phyloP scores from a whole-genome alignment of 2,888 invertebrate species.

The Caenorhabditis sp. region DNA sequence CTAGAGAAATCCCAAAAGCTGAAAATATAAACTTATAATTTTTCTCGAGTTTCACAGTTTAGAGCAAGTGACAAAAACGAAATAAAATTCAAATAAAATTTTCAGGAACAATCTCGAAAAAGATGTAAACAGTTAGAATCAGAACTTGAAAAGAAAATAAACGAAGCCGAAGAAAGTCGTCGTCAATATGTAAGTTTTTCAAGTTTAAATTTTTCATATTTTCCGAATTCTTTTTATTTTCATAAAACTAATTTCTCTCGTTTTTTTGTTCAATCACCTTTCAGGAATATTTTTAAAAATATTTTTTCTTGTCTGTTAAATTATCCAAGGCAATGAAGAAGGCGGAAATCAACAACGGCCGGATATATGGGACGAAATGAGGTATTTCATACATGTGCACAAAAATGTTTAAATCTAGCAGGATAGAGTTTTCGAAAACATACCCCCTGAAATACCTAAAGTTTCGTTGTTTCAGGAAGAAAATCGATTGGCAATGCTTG shows the following conservation, averaged over 20 bases:
- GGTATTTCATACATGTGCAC: not conserved
- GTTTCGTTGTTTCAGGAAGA: conserved; percentile 60
- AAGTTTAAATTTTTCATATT: not conserved
- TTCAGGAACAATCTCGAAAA: conserved; percentile 61
- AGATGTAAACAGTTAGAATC: conserved; percentile 58
- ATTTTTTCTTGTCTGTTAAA: too few relatives aligned
- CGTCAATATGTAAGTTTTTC: conserved; percentile 60
- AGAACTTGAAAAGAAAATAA: conserved; percentile 54
- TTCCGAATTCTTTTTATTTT: not conserved
- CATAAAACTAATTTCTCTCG: not conserved
- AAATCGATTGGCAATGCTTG: conserved; percentile 67
- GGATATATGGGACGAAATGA: not conserved
- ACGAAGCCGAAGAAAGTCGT: conserved; percentile 59
- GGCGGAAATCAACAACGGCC: not conserved
- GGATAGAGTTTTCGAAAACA: not conserved
- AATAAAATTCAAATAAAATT: not conserved
- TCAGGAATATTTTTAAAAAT: too few relatives aligned
- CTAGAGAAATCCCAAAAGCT: too few relatives aligned
- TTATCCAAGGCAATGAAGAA: too few relatives aligned
- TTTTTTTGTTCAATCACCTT: not conserved
- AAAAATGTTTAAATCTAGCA: not conserved
- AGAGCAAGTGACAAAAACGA: too few relatives aligned
- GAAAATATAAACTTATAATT: too few relatives aligned
- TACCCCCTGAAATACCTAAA: not conserved
- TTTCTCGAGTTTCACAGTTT: too few relatives aligned